Evolutionary conservation across 2,113 vertebrate genomes (phyloP).

Genomic region (Nothobranchius furzeri): DNA sequence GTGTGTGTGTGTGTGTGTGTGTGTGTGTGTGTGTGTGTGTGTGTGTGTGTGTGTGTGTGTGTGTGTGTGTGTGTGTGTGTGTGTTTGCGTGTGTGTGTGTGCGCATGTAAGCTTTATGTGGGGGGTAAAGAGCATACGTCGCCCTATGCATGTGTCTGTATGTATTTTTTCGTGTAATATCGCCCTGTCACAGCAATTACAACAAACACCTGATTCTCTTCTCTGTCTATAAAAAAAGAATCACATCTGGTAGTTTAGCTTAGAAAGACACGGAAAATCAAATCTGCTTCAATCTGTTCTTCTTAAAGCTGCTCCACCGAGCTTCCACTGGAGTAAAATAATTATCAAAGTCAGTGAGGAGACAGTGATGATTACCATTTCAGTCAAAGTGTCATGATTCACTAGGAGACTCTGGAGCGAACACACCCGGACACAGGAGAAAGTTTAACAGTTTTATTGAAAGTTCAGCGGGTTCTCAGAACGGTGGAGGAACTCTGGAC

Average conservation of each 20-base stretch:
- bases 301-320: conserved; percentile 21
- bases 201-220: conserved; percentile 61
- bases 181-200: conserved; percentile 48
- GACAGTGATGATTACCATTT: conserved; percentile 37
- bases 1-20: no score
- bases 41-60: no score
- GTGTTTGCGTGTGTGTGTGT: no score
- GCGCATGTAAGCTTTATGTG: not conserved
- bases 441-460: no score
- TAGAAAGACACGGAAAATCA: conserved; percentile 1
- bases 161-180: conserved; percentile 25
- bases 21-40: no score
- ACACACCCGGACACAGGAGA: no score
- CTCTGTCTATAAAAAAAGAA: conserved; percentile 10
- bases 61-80: no score
- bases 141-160: conserved; percentile 15
- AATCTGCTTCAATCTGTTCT: conserved; percentile 36
- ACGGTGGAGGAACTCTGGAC: no score
- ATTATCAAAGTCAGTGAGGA: conserved; percentile 33
- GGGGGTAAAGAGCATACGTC: not conserved
- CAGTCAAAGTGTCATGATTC: no score
- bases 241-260: not conserved
- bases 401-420: no score
- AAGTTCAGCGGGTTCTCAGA: no score
- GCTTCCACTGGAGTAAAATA: conserved; percentile 21